phyloP scores from a whole-genome alignment of 2,797 vertebrate genomes.

The Ctenopoma kingsleyae region DNA sequence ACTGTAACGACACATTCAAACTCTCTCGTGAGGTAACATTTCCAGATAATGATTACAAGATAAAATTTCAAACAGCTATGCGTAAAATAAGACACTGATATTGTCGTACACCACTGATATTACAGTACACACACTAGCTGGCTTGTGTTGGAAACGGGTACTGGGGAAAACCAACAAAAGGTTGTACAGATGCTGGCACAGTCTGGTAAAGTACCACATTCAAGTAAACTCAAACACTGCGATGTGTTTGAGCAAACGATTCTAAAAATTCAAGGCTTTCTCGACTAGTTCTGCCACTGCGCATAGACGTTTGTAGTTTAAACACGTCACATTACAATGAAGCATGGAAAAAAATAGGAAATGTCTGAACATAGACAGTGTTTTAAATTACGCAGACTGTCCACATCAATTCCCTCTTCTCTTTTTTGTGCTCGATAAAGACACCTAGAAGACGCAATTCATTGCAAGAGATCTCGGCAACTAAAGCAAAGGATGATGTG shows the following conservation, averaged over 20 bases:
- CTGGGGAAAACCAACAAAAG: background rate
- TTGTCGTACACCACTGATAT: conserved; percentile 36
- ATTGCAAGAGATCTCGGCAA: conserved; percentile 27
- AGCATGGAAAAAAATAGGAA: too few species aligned
- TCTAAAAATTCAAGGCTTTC: conserved; percentile 9
- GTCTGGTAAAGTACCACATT: background rate
- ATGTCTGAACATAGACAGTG: too few species aligned
- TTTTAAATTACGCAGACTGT: conserved; percentile 17
- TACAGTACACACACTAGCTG: conserved; percentile 12
- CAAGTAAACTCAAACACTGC: background rate
- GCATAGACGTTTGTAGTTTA: background rate
- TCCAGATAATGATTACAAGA: conserved; percentile 74
- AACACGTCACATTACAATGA: too few species aligned
- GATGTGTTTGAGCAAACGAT: background rate
- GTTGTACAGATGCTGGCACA: background rate
- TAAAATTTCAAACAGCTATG: conserved; percentile 63
- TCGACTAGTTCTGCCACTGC: background rate
- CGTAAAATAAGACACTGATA: conserved; percentile 55
- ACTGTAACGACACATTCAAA: conserved; percentile 47
- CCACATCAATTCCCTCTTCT: conserved; percentile 14
- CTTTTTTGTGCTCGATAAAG: conserved; percentile 19
- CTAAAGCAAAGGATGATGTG: background rate
- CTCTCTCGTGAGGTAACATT: conserved; percentile 63
- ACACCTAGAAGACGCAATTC: conserved; percentile 26
- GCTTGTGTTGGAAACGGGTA: background rate